Percentiles rank a stretch among this genome's conserved stretches.
Conservation (phyloP, 1,140 invertebrate species). For the Subanguina moxae region DNA sequence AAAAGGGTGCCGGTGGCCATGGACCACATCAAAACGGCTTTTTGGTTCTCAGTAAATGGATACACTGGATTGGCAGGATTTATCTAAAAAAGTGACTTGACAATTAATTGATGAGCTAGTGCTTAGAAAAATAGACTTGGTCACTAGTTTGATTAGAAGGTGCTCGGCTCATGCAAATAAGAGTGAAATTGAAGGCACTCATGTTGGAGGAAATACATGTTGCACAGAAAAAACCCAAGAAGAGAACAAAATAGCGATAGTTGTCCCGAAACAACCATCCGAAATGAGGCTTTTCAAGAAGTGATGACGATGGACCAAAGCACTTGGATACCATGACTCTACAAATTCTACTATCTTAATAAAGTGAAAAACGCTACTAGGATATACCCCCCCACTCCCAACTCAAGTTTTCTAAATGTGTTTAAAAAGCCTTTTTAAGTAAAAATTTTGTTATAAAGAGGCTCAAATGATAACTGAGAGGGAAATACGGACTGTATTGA, state of each 20-base stretch:
- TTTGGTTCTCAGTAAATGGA: background rate
- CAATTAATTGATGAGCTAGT: background rate
- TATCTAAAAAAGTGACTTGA: background rate
- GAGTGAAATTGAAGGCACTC: conserved; percentile 38
- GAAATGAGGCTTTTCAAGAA: background rate
- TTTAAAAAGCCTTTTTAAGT: no score
- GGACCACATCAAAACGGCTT: conserved; percentile 19
- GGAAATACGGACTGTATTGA: no score
- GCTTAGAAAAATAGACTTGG: background rate
- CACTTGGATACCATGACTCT: no score
- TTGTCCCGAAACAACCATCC: conserved; percentile 8
- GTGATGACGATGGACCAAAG: no score
- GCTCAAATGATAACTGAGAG: no score
- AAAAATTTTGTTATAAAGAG: no score
- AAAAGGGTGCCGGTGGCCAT: conserved; percentile 26
- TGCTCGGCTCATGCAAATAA: conserved; percentile 29
- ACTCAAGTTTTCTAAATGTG: no score
- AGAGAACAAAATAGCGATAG: conserved; percentile 36
- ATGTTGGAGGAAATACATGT: conserved; percentile 42
- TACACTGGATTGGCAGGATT: background rate
- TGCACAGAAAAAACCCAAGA: conserved; percentile 36
- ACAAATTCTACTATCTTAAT: no score
- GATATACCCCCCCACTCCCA: no score
- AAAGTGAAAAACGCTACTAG: no score
- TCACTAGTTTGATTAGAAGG: background rate